Evolutionary conservation across 2,888 invertebrate species (phyloP).

Genomic region (Hartigia nigra): DNA sequence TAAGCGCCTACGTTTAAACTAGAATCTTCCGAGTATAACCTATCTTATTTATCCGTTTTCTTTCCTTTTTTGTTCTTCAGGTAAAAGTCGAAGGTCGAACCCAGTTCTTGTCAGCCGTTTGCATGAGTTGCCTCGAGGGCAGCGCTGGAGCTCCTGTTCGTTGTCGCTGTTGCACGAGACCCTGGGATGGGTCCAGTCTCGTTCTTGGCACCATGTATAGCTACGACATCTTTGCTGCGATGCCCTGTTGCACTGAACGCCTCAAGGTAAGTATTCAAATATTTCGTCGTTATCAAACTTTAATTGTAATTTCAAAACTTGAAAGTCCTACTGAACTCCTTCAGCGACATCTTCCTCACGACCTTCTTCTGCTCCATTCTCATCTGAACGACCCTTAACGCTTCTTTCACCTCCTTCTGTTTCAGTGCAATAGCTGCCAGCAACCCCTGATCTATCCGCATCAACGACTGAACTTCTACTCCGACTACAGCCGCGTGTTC

Average conservation of each 20-base stretch:
- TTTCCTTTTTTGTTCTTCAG: conserved; percentile 67
- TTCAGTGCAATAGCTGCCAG: conserved; percentile 93
- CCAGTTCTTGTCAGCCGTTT: conserved; percentile 92
- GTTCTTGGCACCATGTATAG: conserved; percentile 98
- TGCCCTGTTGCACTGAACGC: conserved; percentile 94
- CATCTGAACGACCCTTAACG: not conserved
- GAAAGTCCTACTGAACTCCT: not conserved
- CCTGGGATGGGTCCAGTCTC: conserved; percentile 93
- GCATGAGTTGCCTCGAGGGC: conserved; percentile 93
- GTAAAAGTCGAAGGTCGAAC: conserved; percentile 91
- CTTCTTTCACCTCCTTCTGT: conserved; percentile 44
- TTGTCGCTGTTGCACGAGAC: conserved; percentile 86
- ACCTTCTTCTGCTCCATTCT: not conserved
- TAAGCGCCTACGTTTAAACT: not conserved
- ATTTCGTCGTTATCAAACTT: no score
- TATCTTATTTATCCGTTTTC: not conserved
- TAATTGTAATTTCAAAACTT: not conserved
- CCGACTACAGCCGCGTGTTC: conserved; percentile 93
- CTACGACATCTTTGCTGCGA: conserved; percentile 97
- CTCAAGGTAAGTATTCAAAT: conserved; percentile 76
- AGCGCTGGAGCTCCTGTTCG: conserved; percentile 80
- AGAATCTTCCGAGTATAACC: not conserved
- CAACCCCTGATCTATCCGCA: conserved; percentile 88
- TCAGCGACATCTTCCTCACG: not conserved
- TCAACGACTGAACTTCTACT: conserved; percentile 90